Conservation (phyloP, 1,140 invertebrate genomes). For the Trissolcus basalis region DNA sequence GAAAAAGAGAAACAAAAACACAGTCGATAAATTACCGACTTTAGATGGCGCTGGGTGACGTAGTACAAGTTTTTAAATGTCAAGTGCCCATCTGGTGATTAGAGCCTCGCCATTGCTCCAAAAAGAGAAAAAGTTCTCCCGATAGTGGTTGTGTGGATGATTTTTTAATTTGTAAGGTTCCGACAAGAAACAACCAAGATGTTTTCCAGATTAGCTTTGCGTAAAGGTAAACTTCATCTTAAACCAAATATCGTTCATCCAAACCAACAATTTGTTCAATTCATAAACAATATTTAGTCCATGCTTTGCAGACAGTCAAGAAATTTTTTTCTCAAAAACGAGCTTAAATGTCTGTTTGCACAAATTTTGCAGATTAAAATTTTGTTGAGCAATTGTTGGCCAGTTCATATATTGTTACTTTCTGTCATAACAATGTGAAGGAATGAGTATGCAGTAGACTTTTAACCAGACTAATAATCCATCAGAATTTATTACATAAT, state of each 20-base stretch:
- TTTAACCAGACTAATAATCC: slow-evolving; percentile 1
- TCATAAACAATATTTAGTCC: too few species aligned
- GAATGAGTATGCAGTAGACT: slow-evolving; percentile 2
- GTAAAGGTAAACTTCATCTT: slow-evolving; percentile 32
- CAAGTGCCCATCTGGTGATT: too few species aligned
- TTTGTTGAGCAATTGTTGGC: too few species aligned
- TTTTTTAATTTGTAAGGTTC: slow-evolving; percentile 22
- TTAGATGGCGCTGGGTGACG: slow-evolving; percentile 1
- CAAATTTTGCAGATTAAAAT: too few species aligned
- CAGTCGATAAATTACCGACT: background rate
- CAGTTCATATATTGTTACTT: background rate
- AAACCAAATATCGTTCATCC: background rate
- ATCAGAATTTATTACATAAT: slow-evolving; percentile 14
- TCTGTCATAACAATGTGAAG: slow-evolving; percentile 11
- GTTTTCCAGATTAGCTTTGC: slow-evolving; percentile 46
- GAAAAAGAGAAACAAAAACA: slow-evolving; percentile 7
- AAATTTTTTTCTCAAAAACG: too few species aligned
- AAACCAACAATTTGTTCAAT: slow-evolving; percentile 4
- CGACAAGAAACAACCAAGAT: slow-evolving; percentile 21
- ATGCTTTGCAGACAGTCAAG: too few species aligned
- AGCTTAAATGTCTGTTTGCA: too few species aligned
- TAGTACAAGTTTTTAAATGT: too few species aligned
- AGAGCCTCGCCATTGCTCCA: too few species aligned
- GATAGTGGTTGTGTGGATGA: slow-evolving; percentile 17
- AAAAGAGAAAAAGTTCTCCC: slow-evolving; percentile 8